phyloP scores from a whole-genome alignment of 2,113 vertebrate genomes.

The Hemichromis elongatus region DNA sequence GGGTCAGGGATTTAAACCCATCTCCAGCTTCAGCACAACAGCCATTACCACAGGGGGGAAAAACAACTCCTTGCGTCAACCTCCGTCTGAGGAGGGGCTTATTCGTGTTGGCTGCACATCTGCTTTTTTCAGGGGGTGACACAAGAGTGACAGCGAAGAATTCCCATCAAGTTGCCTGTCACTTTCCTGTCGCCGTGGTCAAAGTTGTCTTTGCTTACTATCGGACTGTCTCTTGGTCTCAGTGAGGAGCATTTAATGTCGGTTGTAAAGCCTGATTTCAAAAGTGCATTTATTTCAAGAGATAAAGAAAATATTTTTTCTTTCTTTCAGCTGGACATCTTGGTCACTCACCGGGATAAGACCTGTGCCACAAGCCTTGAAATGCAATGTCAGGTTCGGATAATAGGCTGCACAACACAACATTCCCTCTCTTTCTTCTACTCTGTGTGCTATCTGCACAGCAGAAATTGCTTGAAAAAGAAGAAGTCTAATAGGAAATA shows the following conservation, averaged over 20 bases:
- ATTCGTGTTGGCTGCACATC: conserved; percentile 55
- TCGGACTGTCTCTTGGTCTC: conserved; percentile 55
- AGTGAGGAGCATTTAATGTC: conserved; percentile 58
- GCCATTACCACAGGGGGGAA: conserved; percentile 52
- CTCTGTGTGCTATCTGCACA: neutral
- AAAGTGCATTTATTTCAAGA: conserved; percentile 51
- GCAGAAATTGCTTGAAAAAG: conserved; percentile 11
- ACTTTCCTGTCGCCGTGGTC: conserved; percentile 55
- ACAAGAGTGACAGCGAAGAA: conserved; percentile 65
- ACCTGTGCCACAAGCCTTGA: conserved; percentile 5
- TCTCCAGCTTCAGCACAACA: conserved; percentile 53
- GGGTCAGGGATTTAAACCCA: conserved; percentile 69
- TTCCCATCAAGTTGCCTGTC: conserved; percentile 69
- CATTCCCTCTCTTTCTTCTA: neutral
- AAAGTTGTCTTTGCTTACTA: conserved; percentile 52
- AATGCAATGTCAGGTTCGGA: conserved; percentile 19
- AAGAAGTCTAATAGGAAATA: conserved; percentile 32
- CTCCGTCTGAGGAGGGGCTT: conserved; percentile 40
- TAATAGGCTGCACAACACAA: conserved; percentile 14
- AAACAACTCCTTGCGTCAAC: conserved; percentile 55
- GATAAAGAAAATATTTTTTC: conserved; percentile 14
- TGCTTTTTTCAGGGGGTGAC: conserved; percentile 24
- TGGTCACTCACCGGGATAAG: conserved; percentile 12
- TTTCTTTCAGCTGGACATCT: conserved; percentile 24
- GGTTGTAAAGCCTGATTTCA: conserved; percentile 54